A percentile compares a stretch with the other conserved stretches of the same genome.
These are phyloP conservation scores for Phyllopteryx taeniolatus DNA, from an alignment of 2,113 vertebrate species.

Conservation along the genomic window DNA sequence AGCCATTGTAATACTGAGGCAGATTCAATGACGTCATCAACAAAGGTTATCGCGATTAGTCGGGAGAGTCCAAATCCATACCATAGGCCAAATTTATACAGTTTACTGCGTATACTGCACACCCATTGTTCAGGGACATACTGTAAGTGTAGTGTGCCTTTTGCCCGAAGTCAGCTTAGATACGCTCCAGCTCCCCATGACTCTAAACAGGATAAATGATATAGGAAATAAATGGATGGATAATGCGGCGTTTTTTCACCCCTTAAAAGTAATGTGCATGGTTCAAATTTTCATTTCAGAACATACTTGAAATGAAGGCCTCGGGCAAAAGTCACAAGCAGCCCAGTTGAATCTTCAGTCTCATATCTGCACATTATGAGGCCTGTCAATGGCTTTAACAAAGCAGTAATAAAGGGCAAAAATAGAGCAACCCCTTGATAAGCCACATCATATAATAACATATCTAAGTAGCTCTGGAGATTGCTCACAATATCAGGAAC, in stretches of 20 bases:
- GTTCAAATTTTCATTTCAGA: slow-evolving; percentile 3
- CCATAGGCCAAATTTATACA: too few species aligned
- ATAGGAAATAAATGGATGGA: too few species aligned
- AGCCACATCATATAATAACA: slow-evolving; percentile 37
- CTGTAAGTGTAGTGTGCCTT: not conserved
- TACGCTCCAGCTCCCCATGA: too few species aligned
- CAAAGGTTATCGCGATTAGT: too few species aligned
- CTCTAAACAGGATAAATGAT: too few species aligned
- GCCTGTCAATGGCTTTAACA: slow-evolving; percentile 47
- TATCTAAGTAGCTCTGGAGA: slow-evolving; percentile 18
- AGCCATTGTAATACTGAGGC: too few species aligned
- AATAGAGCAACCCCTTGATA: slow-evolving; percentile 53
- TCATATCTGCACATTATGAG: slow-evolving; percentile 46
- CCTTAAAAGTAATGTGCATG: not conserved
- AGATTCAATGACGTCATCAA: too few species aligned
- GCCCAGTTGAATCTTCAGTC: slow-evolving; percentile 46
- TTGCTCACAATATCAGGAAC: slow-evolving; percentile 44
- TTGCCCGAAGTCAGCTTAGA: too few species aligned
- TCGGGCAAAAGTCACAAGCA: slow-evolving; percentile 43
- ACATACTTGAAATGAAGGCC: slow-evolving; percentile 35
- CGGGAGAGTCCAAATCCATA: too few species aligned
- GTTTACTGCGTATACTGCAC: too few species aligned
- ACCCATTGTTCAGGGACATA: not conserved
- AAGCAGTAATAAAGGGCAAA: slow-evolving; percentile 37
- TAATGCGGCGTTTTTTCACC: too few species aligned